Evolutionary conservation across 2,797 vertebrate species (phyloP).

Genomic region (Crax fasciolata): DNA sequence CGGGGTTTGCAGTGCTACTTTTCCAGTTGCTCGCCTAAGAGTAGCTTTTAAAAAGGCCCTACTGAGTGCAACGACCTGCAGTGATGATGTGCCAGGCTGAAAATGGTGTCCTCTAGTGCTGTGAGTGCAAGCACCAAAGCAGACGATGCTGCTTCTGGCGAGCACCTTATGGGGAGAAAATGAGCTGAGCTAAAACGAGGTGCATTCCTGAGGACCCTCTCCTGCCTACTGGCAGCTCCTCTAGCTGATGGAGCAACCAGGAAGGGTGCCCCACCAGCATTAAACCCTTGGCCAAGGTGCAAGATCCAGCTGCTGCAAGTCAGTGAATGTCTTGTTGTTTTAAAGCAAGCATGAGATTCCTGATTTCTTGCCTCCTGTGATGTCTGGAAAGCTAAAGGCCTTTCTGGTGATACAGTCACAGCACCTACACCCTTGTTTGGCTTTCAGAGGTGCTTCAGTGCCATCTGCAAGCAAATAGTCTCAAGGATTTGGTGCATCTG

Average conservation of each 20-base stretch:
- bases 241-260: background rate
- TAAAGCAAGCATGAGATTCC: background rate
- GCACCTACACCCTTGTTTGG: background rate
- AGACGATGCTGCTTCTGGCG: background rate
- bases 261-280: background rate
- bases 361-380: background rate
- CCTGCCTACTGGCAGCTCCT: background rate
- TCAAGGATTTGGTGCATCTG: background rate
- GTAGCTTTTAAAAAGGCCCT: background rate
- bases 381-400: background rate
- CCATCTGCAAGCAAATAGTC: rapidly evolving
- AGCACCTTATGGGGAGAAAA: background rate
- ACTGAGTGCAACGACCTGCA: background rate
- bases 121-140: background rate
- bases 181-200: background rate
- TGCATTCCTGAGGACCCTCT: background rate
- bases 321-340: background rate
- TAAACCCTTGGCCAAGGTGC: background rate
- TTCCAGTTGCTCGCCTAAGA: background rate
- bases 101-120: background rate
- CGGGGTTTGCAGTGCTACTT: background rate
- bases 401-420: background rate
- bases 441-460: background rate
- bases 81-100: background rate
- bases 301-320: background rate